These are phyloP conservation scores for Picus viridis DNA, from an alignment of 2,797 vertebrate genomes.

Conservation along the genomic window DNA sequence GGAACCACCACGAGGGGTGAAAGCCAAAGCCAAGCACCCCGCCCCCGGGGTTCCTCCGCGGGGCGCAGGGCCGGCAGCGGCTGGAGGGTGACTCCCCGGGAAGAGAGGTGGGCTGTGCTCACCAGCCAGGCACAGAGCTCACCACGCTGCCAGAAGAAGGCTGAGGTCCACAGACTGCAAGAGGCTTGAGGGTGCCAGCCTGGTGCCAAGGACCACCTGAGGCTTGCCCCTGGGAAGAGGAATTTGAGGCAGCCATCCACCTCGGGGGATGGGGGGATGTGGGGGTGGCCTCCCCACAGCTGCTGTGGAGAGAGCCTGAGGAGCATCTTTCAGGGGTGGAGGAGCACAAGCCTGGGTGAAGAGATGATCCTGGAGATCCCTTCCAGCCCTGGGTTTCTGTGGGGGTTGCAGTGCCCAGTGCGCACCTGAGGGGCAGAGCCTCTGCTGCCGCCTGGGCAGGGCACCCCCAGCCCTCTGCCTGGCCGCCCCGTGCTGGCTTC, in stretches of 20 bases:
- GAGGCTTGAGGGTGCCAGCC: fast-evolving
- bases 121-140: neutral
- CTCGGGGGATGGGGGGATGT: neutral
- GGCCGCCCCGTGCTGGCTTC: no score
- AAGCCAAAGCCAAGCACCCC: neutral
- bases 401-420: no score
- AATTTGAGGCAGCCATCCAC: neutral
- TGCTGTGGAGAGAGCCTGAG: neutral
- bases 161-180: neutral
- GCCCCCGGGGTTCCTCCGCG: neutral
- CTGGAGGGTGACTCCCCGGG: neutral
- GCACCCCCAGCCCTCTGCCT: no score
- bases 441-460: no score
- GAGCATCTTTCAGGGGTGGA: neutral
- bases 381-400: neutral
- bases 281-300: neutral
- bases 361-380: neutral
- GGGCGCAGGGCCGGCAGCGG: neutral
- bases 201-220: neutral
- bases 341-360: neutral
- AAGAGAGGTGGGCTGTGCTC: conserved; percentile 3
- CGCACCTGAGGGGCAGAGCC: no score
- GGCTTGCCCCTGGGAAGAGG: neutral
- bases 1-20: neutral
- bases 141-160: neutral